Base-by-base conservation (phyloP, 1,140 invertebrate species). In the Gonatopus flavifemur region DNA sequence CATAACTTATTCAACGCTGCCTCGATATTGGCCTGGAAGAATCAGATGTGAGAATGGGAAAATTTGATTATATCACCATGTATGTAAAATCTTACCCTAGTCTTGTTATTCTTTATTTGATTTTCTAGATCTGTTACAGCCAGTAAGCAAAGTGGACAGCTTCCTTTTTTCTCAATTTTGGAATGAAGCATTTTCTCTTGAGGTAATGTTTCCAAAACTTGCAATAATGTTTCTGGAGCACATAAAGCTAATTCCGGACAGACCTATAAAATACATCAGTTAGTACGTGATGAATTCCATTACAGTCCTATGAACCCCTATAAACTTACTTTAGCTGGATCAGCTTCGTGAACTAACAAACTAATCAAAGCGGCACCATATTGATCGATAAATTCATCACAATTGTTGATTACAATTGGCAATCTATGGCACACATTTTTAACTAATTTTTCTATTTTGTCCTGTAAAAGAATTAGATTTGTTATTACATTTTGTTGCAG, bases 131-230 rank as follows among this genome's bases (percentile, higher is more conserved):
- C 82, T 54, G 85, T 81, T 9, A 94, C 82, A 13, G 89, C 90
- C 62, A 92, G 85, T 16, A 93, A 76, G 69, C 92, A 94, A 3
- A 93, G 71, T n/a, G 90, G 87, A 65, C 90, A 93, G 24, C 77
- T 83, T 15, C 82, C 81, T 44, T 84, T 84, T 20, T 81, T 79
- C 55, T 80, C 69, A 18, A 80, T 70, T 51, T 80, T 73, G 10
- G 69, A 78, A 25, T 81, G 71, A 57, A 83, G 73, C 13, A 80
- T 77, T 18, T 83, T 77, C 20, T 80, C 80, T 20, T 76, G 72
- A 5, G 71, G 67, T 45, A 72, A 43, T 49, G 57, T 50, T 15
- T 67, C 31, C 55, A 59, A 63, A 21, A 80, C 59, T 44, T 83
- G 75, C 19, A 74, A 64, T 1, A 67, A 57, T 44, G 66, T 49